Conservation (phyloP, 2,888 invertebrate species). For the Helleia helle region DNA sequence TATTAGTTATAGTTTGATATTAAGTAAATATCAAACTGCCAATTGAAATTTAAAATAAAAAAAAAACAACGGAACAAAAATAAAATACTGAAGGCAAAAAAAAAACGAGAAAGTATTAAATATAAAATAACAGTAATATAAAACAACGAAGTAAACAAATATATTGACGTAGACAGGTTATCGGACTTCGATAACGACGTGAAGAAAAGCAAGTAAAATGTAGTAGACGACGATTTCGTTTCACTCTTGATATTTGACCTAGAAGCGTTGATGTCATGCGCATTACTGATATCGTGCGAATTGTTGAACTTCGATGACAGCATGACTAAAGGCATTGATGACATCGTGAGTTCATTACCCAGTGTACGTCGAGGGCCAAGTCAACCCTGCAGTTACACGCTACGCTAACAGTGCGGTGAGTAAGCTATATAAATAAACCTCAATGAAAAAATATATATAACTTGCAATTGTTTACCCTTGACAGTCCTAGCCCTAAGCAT, state of each 20-base stretch:
- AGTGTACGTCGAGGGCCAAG: not conserved
- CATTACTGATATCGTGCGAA: constrained; percentile 12
- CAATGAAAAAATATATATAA: too few species aligned
- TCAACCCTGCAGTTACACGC: not conserved
- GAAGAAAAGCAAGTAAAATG: constrained; percentile 28
- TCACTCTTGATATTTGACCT: constrained; percentile 24
- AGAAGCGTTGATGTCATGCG: constrained; percentile 14
- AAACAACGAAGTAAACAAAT: constrained; percentile 32
- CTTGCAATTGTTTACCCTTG: too few species aligned
- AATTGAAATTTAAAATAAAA: too few species aligned
- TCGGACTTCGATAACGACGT: constrained; percentile 26
- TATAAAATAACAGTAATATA: constrained; percentile 6
- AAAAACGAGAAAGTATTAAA: too few species aligned
- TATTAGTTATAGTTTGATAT: too few species aligned
- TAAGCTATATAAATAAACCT: too few species aligned
- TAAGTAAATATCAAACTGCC: too few species aligned
- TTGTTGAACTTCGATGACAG: constrained; percentile 18
- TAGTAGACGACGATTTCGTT: too few species aligned
- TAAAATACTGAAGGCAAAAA: too few species aligned
- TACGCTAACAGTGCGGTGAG: too few species aligned
- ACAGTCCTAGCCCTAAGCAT: too few species aligned
- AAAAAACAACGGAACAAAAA: too few species aligned
- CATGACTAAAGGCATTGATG: constrained; percentile 14
- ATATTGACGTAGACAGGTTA: constrained; percentile 38
- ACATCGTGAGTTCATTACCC: constrained; percentile 9